Evolutionary conservation across 2,797 vertebrate species (phyloP).

Genomic region (Coccyzus lansbergi): DNA sequence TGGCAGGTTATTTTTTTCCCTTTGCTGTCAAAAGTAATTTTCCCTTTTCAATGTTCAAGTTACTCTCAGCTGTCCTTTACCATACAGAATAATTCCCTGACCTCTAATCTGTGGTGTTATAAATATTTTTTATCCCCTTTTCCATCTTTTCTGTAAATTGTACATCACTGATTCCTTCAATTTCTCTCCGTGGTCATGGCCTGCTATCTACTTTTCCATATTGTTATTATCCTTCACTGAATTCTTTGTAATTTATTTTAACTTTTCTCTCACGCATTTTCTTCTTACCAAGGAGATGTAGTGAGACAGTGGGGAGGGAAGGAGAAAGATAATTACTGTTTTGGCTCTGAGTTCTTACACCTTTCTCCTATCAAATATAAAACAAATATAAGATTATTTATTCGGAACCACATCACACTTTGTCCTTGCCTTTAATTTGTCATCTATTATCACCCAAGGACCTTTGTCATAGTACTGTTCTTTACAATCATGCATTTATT

Average conservation of each 20-base stretch:
- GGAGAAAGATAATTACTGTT: neutral
- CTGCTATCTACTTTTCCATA: slow-evolving; percentile 4
- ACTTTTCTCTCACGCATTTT: neutral
- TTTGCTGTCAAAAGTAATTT: slow-evolving; percentile 53
- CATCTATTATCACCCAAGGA: slow-evolving; percentile 42
- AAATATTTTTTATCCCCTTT: slow-evolving; percentile 47
- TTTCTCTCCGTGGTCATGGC: neutral
- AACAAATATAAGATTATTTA: slow-evolving; percentile 45
- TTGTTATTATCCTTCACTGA: neutral
- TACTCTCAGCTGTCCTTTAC: slow-evolving; percentile 43
- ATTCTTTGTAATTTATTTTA: slow-evolving; percentile 35
- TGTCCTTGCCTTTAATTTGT: slow-evolving; percentile 54
- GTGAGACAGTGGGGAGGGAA: neutral
- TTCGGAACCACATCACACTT: slow-evolving; percentile 20
- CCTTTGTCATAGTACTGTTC: slow-evolving; percentile 13
- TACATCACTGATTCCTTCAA: neutral
- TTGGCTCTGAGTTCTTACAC: neutral
- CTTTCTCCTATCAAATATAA: neutral
- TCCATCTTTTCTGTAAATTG: slow-evolving; percentile 37
- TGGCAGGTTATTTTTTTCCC: slow-evolving; percentile 11
- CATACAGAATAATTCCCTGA: slow-evolving; percentile 26
- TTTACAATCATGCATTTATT: slow-evolving; percentile 42
- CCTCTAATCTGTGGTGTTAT: slow-evolving; percentile 3
- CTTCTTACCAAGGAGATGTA: neutral
- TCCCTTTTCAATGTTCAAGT: slow-evolving; percentile 34